Conservation (phyloP, 30 jellyfish, hydroid and myxozoan species). For the Aurelia sp. region DNA sequence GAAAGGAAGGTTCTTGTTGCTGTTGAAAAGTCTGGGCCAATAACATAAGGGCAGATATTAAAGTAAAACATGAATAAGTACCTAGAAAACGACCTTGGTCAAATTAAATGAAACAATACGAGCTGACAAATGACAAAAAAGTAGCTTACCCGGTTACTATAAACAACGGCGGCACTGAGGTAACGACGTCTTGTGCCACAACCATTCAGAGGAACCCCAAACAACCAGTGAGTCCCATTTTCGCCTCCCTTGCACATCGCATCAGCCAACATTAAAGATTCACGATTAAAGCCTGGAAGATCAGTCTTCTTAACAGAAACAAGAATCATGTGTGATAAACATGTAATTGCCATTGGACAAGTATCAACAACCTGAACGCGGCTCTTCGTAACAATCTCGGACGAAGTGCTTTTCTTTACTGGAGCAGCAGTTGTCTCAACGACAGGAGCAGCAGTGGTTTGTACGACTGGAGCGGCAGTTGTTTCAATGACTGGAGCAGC, state of each 20-base stretch:
- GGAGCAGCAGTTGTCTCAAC: too few relatives aligned
- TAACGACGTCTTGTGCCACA: slow-evolving; percentile 85
- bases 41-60: too few relatives aligned
- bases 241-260: slow-evolving; percentile 42
- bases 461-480: too few relatives aligned
- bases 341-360: slow-evolving; percentile 74
- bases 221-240: slow-evolving; percentile 61
- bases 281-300: slow-evolving; percentile 40
- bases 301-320: slow-evolving; percentile 41
- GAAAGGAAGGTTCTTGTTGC: too few relatives aligned
- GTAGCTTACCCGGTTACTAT: slow-evolving; percentile 64
- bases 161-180: slow-evolving; percentile 68
- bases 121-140: too few relatives aligned
- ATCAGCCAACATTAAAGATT: slow-evolving; percentile 23
- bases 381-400: slow-evolving; percentile 7
- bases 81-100: too few relatives aligned
- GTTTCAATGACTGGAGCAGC: too few relatives aligned
- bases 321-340: slow-evolving; percentile 32
- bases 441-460: too few relatives aligned
- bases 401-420: not conserved
- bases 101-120: too few relatives aligned
- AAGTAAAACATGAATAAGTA: too few relatives aligned
- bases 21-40: too few relatives aligned
- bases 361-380: slow-evolving; percentile 56
- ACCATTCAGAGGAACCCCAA: slow-evolving; percentile 73